phyloP scores from a whole-genome alignment of 2,797 vertebrate genomes.

The Parauchenoglanis ngamensis region DNA sequence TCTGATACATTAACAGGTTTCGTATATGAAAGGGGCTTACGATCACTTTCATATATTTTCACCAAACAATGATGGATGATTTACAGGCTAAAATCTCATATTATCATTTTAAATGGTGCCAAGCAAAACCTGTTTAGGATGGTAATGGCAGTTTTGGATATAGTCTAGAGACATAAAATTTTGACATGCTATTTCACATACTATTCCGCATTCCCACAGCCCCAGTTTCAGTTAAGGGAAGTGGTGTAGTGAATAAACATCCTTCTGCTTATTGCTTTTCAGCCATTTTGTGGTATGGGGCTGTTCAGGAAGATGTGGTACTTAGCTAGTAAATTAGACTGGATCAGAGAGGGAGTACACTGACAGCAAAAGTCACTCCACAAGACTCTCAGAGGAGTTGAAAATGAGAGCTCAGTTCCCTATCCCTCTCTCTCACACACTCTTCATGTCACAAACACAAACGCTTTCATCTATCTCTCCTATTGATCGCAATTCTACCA shows the following conservation, averaged over 20 bases:
- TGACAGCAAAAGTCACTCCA: conserved; percentile 41
- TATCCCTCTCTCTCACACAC: conserved; percentile 23
- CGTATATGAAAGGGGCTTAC: no score
- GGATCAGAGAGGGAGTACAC: neutral
- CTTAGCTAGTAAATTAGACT: conserved; percentile 34
- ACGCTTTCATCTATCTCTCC: conserved; percentile 71
- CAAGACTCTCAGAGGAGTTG: conserved; percentile 29
- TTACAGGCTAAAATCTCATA: neutral
- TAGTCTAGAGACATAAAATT: neutral
- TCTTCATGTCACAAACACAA: conserved; percentile 70
- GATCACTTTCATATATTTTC: neutral
- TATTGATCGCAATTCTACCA: conserved; percentile 66
- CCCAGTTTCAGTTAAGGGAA: conserved; percentile 16
- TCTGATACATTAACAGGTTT: no score
- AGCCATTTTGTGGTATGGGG: conserved; percentile 24
- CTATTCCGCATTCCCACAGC: conserved; percentile 9
- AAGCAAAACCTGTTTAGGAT: neutral
- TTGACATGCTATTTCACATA: neutral
- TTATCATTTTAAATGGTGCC: neutral
- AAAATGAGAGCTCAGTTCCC: conserved; percentile 28
- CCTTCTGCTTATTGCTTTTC: conserved; percentile 15
- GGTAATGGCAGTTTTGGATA: neutral
- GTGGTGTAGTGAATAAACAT: conserved; percentile 24
- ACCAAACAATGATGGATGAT: neutral
- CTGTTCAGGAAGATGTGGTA: conserved; percentile 7